Percentiles rank a stretch among this genome's conserved stretches.
phyloP scores from a whole-genome alignment of 2,797 vertebrate genomes.

The Anguilla marmorata region DNA sequence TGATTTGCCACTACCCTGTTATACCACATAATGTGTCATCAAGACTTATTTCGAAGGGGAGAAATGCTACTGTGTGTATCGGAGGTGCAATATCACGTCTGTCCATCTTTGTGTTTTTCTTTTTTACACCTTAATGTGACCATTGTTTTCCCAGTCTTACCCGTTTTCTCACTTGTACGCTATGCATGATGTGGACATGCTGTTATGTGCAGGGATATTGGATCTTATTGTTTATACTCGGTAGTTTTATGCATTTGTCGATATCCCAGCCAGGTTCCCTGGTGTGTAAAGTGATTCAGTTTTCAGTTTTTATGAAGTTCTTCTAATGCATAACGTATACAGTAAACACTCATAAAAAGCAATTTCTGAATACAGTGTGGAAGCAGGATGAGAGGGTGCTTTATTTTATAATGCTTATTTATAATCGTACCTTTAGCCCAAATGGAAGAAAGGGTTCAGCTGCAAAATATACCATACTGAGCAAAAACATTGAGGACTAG shows the following conservation, averaged over 20 bases:
- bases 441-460: background rate
- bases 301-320: background rate
- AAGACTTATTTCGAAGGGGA: background rate
- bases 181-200: background rate
- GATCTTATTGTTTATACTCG: background rate
- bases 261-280: background rate
- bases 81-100: background rate
- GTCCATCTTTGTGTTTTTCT: background rate
- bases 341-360: background rate
- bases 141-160: background rate
- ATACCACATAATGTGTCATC: background rate
- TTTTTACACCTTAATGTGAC: background rate
- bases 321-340: background rate
- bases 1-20: background rate
- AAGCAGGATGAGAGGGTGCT: background rate
- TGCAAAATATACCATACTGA: constrained; percentile 10
- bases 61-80: background rate
- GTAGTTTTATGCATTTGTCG: background rate
- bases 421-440: background rate
- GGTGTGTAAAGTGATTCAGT: background rate
- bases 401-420: background rate
- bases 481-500: constrained; percentile 5
- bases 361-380: background rate
- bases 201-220: background rate
- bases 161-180: background rate